Evolutionary conservation across 2,797 vertebrate genomes (phyloP), one percentile per base, ranked within the genome.

Genomic region (Falco novaeseelandiae): DNA sequence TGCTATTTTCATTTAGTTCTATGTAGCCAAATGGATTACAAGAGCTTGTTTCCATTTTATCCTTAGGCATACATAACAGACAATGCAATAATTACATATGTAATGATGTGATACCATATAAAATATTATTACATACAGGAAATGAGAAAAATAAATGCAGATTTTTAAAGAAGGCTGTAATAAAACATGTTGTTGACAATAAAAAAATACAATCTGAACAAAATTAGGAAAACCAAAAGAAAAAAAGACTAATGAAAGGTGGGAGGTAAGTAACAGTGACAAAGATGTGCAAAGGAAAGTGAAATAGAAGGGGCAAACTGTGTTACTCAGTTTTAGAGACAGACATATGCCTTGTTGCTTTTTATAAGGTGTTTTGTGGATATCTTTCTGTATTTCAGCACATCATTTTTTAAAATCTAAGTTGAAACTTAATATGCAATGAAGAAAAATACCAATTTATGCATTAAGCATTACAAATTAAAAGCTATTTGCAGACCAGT

Each of bases 121-220:
- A 83, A 76, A 63, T 82, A 76, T 22, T 32, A 36, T 29, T 44
- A 40, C 5, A 55, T 9, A 23, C 3, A 42, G 36, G 14, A 87
- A 90, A 87, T 6, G 3, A 78, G 48, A 58, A 90, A 76, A 90
- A 44, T 9, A 70, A 85, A 48, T 10, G 4, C 0, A 38, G 30
- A 57, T 38, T 83, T 85, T 36, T 1, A 3, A 12, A 12, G 82
- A 83, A 67, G 14, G 4, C 11, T 54, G 19, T 5, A 66, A 58
- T 11, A 40, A 62, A 46, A 9, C 52, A 74, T 0, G 0, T 20
- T 44, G 25, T 16, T 72, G 12, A 70, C 21, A 62, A 70, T 9
- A 66, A 77, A 73, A 87, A 89, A 36, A 19, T 27, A 38, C 25
- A 71, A 58, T 54, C 14, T 58, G 26, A 76, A 74, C 3, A 76